Base-by-base conservation (phyloP, 1,140 invertebrate genomes). In the Bombus polaris region DNA sequence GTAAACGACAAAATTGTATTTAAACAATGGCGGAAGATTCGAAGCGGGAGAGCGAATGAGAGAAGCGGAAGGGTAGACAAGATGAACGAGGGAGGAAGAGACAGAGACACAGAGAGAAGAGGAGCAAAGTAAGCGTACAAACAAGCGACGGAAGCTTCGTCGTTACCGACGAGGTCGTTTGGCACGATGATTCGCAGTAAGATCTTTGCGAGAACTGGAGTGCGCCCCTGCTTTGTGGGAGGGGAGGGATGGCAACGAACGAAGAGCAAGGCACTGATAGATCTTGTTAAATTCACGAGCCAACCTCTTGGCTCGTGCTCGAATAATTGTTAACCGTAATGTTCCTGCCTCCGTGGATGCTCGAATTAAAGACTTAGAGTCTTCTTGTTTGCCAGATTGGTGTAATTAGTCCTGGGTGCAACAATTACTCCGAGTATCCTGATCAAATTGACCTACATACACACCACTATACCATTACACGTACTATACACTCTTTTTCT, bases 1-100 rank as follows among this genome's bases (percentile, higher is more conserved):
- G 95, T 95, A 95, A 95, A 95, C 95, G 94, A 95, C 94, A 95
- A 95, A 95, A 95, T 95, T 95, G 94, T 95, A 95, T 95, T 95
- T 95, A 95, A 95, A 95, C 95, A 95, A 95, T 95, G 91, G 91
- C 83, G 91, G 90, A 92, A 92, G 89, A 89, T 83, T 89, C 84
- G 84, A 85, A 87, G 81, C 35, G 70, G 25, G 73, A 71, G 83
- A 82, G 77, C 87, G 88, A 70, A 72, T 44, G 68, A 85, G 81
- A 81, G 57, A 57, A 72, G 71, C n/a, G 81, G 39, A 37, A 62
- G 73, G 74, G 72, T 53, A 57, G 53, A 28, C 53, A n/a, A 44
- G 15, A 65, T 66, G 73, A 87, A 66, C 2, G 12, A 39, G 9
- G 28, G 42, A 39, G 80, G 87, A 15, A 66, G 86, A 47, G 15